Evolutionary conservation across 2,113 vertebrate species (phyloP), one percentile per base, ranked within the genome.

Genomic region (Martes martes): DNA sequence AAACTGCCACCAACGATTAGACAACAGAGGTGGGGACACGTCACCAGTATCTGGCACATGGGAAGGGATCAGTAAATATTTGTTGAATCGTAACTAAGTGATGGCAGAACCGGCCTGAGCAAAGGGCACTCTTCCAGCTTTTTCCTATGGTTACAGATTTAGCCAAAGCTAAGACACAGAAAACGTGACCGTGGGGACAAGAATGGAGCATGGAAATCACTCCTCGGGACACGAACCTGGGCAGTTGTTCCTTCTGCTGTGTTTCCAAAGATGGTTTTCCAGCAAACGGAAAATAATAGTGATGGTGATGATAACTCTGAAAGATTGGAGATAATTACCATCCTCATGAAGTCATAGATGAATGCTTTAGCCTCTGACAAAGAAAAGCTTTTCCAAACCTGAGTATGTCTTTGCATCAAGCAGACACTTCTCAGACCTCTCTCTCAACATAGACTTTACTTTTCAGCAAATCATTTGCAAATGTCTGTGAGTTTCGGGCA

Each of bases 221-320:
- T 73, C 45, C n/a, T n/a, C 28, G 28, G 74, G 28, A 95, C 7
- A 1, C 13, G 21, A 82, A 82, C 23, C 6, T 52, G 14, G 2
- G 14, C 0, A 6, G n/a, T 81, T 94, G 63, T 2, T 61, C 78
- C 47, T 73, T 36, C 76, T 76, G 19, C 45, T 63, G 0, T 85
- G 79, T 81, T 93, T 88, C 24, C 74, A 90, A 88, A 81, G n/a
- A 69, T 52, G 18, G 95, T 89, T 83, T 96, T 39, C 33, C 50
- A 96, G 45, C 36, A 59, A 92, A 67, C 69, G 39, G 14, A 65
- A 83, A 95, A n/a, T 61, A 45, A 13, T 42, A 36, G 67, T 36
- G 4, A 10, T 36, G 6, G 28, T 0, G 14, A 36, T 55, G 18
- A 74, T 0, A 16, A 15, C 39, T 15, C 55, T 21, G 8, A 9